These are phyloP conservation scores for Drosophila barbarae DNA, from an alignment of 2,888 invertebrate species.

Conservation along the genomic window DNA sequence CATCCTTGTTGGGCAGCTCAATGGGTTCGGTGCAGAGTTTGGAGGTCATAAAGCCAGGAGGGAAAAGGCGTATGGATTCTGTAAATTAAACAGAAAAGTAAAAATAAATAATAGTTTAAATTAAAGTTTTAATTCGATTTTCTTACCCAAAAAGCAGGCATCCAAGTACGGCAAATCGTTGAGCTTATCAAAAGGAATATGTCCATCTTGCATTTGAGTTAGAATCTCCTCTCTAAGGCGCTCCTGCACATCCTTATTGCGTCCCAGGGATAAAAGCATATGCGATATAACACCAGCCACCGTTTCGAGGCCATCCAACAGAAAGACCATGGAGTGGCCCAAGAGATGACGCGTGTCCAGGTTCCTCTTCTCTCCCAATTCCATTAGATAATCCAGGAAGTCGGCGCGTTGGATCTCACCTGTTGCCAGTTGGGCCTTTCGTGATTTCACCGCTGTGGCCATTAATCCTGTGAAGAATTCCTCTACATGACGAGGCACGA, in stretches of 20 bases:
- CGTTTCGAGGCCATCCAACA: conserved; percentile 79
- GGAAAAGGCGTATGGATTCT: conserved; percentile 73
- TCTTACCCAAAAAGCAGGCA: conserved; percentile 75
- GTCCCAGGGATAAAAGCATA: conserved; percentile 68
- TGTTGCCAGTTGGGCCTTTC: conserved; percentile 46
- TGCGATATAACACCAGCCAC: conserved; percentile 69
- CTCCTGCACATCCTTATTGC: conserved; percentile 62
- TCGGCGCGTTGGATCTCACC: conserved; percentile 68
- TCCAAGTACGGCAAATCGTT: conserved; percentile 75
- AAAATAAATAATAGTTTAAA: neutral
- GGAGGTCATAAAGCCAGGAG: conserved; percentile 57
- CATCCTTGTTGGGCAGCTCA: conserved; percentile 65
- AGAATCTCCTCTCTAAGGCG: conserved; percentile 69
- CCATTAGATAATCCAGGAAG: conserved; percentile 75
- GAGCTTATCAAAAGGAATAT: conserved; percentile 72
- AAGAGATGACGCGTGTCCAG: conserved; percentile 59
- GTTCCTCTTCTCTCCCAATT: conserved; percentile 70
- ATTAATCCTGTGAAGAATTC: conserved; percentile 66
- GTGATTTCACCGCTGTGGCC: conserved; percentile 62
- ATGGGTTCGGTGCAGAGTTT: conserved; percentile 71
- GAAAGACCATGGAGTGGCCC: conserved; percentile 75
- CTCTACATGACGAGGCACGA: conserved; percentile 82
- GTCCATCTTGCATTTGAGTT: conserved; percentile 43
- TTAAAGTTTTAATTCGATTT: no score
- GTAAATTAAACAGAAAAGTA: neutral